These are phyloP conservation scores for Centruroides vittatus DNA, from an alignment of 1,140 invertebrate genomes.

Conservation along the genomic window DNA sequence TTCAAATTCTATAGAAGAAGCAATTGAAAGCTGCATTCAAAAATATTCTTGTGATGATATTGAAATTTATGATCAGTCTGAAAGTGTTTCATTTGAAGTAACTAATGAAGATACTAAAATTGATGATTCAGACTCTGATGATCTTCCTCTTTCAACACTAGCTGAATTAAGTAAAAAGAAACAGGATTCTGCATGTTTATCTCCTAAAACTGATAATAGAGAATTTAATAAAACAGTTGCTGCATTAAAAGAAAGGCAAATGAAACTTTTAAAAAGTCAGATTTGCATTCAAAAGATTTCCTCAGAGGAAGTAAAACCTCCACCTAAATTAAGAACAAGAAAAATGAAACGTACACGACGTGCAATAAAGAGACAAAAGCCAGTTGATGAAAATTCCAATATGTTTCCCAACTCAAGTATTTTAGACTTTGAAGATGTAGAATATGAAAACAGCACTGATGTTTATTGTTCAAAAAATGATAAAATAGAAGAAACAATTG, in stretches of 20 bases:
- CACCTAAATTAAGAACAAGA: no score
- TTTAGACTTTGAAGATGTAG: constrained; percentile 33
- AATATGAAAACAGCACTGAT: constrained; percentile 35
- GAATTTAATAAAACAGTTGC: background rate
- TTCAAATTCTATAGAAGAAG: constrained; percentile 13
- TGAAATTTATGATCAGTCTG: constrained; percentile 24
- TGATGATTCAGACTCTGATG: constrained; percentile 41
- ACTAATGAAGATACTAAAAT: background rate
- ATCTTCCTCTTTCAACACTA: constrained; percentile 19
- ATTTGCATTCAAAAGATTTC: constrained; percentile 7
- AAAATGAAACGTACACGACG: no score
- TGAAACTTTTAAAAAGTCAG: background rate
- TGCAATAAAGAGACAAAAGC: no score
- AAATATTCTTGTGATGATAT: constrained; percentile 17
- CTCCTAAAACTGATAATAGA: constrained; percentile 10
- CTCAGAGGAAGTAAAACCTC: no score
- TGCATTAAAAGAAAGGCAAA: background rate
- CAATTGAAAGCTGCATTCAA: constrained; percentile 16
- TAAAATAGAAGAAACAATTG: background rate
- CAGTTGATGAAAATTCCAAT: no score
- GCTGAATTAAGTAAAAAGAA: constrained; percentile 18
- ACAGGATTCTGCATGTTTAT: constrained; percentile 7
- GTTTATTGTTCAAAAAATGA: no score
- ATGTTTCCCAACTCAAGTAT: no score
- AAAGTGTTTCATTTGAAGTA: no score